Percentiles rank a stretch among this genome's conserved stretches.
These are phyloP conservation scores for Nemoura dubitans DNA, from an alignment of 2,888 invertebrate species.

Conservation along the genomic window DNA sequence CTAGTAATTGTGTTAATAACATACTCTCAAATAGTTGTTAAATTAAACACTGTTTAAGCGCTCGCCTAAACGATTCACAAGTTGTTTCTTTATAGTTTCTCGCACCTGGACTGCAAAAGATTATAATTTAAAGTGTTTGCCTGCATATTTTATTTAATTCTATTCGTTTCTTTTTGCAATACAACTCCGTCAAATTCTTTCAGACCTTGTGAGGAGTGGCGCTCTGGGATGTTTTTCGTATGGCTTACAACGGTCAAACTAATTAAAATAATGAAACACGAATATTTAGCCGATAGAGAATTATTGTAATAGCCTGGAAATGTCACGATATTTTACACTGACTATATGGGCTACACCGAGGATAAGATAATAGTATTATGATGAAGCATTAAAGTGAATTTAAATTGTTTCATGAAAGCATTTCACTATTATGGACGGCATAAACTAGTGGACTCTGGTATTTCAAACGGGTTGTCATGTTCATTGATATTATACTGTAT, in stretches of 20 bases:
- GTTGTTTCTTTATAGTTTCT: not conserved
- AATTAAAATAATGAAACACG: not conserved
- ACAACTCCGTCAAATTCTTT: not conserved
- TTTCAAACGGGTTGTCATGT: not conserved
- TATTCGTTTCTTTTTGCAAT: not conserved
- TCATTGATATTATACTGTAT: not conserved
- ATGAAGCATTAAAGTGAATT: not conserved
- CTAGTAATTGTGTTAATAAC: not conserved
- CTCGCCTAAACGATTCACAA: not conserved
- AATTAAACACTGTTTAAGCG: not conserved
- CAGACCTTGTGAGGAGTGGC: not conserved
- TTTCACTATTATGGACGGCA: not conserved
- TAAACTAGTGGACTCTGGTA: not conserved
- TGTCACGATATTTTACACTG: not conserved
- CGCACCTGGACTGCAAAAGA: not conserved
- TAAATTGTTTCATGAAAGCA: not conserved
- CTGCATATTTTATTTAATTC: not conserved
- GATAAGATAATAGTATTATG: not conserved
- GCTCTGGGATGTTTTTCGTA: not conserved
- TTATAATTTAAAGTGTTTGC: not conserved
- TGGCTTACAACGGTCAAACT: not conserved
- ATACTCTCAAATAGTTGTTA: not conserved
- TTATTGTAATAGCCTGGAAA: not conserved
- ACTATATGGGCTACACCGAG: not conserved
- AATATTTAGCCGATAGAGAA: not conserved